phyloP scores from a whole-genome alignment of 2,113 vertebrate genomes.

The Naja naja region DNA sequence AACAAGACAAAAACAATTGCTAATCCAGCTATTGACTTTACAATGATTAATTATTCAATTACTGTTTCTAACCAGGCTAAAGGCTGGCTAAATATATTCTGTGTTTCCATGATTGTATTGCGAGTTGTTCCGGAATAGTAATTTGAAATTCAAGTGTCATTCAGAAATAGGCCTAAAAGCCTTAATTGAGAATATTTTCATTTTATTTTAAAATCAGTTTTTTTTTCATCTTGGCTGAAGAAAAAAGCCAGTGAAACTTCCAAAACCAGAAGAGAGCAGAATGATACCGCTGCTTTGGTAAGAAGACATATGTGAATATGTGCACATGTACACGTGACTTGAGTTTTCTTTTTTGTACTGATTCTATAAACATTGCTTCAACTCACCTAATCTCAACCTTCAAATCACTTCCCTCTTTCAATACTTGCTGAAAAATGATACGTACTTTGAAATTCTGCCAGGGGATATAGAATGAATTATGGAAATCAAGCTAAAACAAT shows the following conservation, averaged over 20 bases:
- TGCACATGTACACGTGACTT: neutral
- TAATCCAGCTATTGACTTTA: neutral
- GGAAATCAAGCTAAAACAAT: neutral
- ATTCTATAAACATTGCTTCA: neutral
- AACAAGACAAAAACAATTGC: neutral
- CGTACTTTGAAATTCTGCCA: neutral
- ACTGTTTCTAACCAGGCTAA: neutral
- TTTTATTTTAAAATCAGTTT: neutral
- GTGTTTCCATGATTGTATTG: neutral
- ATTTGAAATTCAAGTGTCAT: neutral
- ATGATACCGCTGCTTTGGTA: neutral
- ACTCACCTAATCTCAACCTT: neutral
- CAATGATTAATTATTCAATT: neutral
- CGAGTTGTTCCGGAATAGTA: neutral
- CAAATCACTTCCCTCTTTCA: neutral
- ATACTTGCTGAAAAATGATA: neutral
- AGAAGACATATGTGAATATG: neutral
- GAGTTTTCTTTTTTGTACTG: neutral
- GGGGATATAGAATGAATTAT: slow-evolving; percentile 3
- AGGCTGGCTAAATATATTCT: neutral
- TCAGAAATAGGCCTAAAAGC: neutral
- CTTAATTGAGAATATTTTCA: neutral
- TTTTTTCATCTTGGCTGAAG: neutral
- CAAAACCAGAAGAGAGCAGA: neutral
- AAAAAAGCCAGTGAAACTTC: neutral